Base-by-base conservation (phyloP, 2,888 invertebrate genomes). In the Tiphia femorata region DNA sequence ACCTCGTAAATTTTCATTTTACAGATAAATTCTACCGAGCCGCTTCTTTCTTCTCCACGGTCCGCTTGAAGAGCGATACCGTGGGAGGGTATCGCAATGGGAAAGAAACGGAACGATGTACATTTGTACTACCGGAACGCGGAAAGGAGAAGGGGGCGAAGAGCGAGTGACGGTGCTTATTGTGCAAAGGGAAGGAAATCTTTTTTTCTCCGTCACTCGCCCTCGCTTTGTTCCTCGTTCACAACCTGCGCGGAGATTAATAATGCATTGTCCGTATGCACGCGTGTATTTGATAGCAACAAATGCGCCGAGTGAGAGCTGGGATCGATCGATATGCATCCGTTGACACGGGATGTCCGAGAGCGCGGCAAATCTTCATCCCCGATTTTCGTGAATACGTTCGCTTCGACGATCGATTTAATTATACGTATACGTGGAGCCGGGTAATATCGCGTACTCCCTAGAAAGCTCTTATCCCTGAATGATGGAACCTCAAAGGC, bases 161-260 rank as follows among this genome's bases (percentile, higher is more conserved):
- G 52, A 56, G 46, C 47, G 54, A 25, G 20, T 23, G 25, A 43
- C 44, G 49, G 42, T 38, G 62, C 72, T 78, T 76, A 72, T 71
- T 73, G 74, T 73, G 73, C 70, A 71, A 73, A 75, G 67, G 64
- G 73, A 70, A 62, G 67, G 68, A 55, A 56, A 62, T n/a, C n/a
- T n/a, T 60, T 61, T 64, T 72, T 65, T 66, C 60, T 54, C 60
- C 33, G 48, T 37, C 35, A 30, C 23, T 17, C 37, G 41, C 46
- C 41, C 55, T 58, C 62, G 51, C 64, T 67, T 72, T 69, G 70
- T 76, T 71, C 61, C 57, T 50, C 54, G 68, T 75, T 73, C 71
- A 70, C 64, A 71, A 72, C 67, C 67, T 46, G 49, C 60, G 53
- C 49, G 44, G 67, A n/a, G n/a, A 76, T 78, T 76, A 78, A 78